Base-by-base conservation (phyloP, 1,140 invertebrate genomes). In the Portunus trituberculatus region DNA sequence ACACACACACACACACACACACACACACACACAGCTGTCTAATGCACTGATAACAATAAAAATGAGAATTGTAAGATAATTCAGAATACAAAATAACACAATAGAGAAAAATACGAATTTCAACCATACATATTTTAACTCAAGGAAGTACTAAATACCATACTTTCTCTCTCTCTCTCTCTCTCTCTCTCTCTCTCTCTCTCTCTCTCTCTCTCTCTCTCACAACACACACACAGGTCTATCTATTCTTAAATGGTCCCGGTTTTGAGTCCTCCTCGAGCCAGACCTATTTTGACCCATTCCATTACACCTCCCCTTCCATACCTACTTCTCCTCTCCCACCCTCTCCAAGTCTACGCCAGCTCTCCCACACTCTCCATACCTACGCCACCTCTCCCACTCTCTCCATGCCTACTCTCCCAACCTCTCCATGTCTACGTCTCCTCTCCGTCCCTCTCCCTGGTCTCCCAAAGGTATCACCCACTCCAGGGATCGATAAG, bases 131-230 rank as follows among this genome's bases (percentile, higher is more conserved):
- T 39, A 39, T 39, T 39, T 39, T 39, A 2, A 39, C 39, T 6
- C 39, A 39, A 39, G 39, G 39, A 1, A 39, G 39, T 6, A 39
- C 1, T 6, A 39, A 39, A 39, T 2, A 39, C 6, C 2, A 20
- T 87, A 39, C 31, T 31, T 31, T 48, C 14, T 6, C 39, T 89
- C 87, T 89, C 87, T 89, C 87, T 89, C 29, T 31, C 87, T 89
- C 87, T 89, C 87, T 89, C 39, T 89, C 87, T 89, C 39, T 89
- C 87, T 89, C 39, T 89, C 87, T 89, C 83, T 86, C 32, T 86
- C 83, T 86, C 83, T 86, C 83, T 86, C 83, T 25, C n/a, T 86
- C n/a, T 86, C n/a, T 28, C 2, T 14, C 6, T 52, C 48, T 14
- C 20, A 59, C 0, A 4, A 12, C 52, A 16, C 20, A 20, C 52